A percentile compares a stretch with the other conserved stretches of the same genome.
Conservation (phyloP, 2,888 invertebrate species). For the Argyresthia goedartella region DNA sequence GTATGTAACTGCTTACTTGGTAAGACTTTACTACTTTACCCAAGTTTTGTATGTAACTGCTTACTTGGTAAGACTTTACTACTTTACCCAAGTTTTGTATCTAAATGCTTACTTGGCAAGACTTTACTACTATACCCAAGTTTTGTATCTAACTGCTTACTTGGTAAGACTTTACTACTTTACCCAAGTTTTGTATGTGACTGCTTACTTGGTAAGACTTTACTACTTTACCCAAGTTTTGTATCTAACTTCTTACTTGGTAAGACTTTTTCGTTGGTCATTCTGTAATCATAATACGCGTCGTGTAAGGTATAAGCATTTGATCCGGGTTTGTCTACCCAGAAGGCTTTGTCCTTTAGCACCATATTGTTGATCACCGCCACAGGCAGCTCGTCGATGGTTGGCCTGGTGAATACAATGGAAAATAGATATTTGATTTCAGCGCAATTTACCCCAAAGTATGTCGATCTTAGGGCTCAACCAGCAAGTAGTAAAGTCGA, state of each 20-base stretch:
- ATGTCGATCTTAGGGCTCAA: not conserved
- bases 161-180: slow-evolving; percentile 29
- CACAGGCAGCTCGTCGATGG: slow-evolving; percentile 51
- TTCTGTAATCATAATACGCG: slow-evolving; percentile 48
- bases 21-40: slow-evolving; percentile 19
- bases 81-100: no score
- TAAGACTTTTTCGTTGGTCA: slow-evolving; percentile 33
- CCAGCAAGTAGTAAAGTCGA: not conserved
- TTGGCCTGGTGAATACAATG: slow-evolving; percentile 25
- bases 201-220: slow-evolving; percentile 32
- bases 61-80: slow-evolving; percentile 36
- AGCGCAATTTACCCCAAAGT: not conserved
- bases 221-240: not conserved
- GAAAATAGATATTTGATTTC: no score
- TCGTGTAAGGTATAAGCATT: slow-evolving; percentile 67
- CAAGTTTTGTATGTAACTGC: not conserved
- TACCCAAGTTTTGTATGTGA: no score
- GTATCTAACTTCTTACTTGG: slow-evolving; percentile 26
- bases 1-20: slow-evolving; percentile 26
- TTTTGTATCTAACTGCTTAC: slow-evolving; percentile 20
- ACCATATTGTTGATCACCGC: slow-evolving; percentile 60
- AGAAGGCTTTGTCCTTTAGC: slow-evolving; percentile 54
- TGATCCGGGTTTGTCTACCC: slow-evolving; percentile 68
- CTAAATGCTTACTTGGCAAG: slow-evolving; percentile 28
- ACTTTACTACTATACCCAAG: slow-evolving; percentile 16